Base-by-base conservation (phyloP, 2,797 vertebrate species). In the Xyrichtys novacula region DNA sequence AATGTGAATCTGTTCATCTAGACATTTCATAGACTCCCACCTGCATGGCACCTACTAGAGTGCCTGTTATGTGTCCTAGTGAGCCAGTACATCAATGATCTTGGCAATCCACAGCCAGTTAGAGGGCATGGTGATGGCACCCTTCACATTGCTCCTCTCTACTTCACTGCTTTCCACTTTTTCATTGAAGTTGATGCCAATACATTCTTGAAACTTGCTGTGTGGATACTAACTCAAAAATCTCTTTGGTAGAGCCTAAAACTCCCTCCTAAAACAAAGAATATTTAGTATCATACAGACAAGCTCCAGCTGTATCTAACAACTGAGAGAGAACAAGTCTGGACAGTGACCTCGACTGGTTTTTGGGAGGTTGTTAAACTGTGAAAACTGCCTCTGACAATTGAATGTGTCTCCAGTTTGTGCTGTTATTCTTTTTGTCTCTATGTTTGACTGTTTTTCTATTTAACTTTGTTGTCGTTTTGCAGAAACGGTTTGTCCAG, bases 401-500 rank as follows among this genome's bases (percentile, higher is more conserved):
- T 34, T 17, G 4, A 1, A 25, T 62, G 7, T 40, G 10, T 49
- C 25, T 57, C 4, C 11, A 12, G 42, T 12, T 7, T 19, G 42
- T 25, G 50, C 19, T 58, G 8, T 38, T 12, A 10, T 47, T 48
- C 6, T 19, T 8, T 49, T 28, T 58, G 28, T 62, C 34, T 1
- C 7, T 23, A 0, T 48, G 23, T 60, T 20, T 55, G 11, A 48
- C 32, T 54, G 7, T 43, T 16, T 25, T 42, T 39, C 2, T 26
- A 32, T 56, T 61, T 82, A 11, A 29, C 20, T 39, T 4, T 22
- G 66, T 75, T 81, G 26, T 74, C 32, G 66, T 39, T 34, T 88
- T 91, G 19, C 88, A 99, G 98, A 99, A 91, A 98, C 96, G 48
- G 97, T 99, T 81, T 99, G 98, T 90, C 96, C 96, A 0, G 90